A percentile compares a stretch with the other conserved stretches of the same genome.
Evolutionary conservation across 2,113 vertebrate genomes (phyloP).

Genomic region (Willisornis vidua): DNA sequence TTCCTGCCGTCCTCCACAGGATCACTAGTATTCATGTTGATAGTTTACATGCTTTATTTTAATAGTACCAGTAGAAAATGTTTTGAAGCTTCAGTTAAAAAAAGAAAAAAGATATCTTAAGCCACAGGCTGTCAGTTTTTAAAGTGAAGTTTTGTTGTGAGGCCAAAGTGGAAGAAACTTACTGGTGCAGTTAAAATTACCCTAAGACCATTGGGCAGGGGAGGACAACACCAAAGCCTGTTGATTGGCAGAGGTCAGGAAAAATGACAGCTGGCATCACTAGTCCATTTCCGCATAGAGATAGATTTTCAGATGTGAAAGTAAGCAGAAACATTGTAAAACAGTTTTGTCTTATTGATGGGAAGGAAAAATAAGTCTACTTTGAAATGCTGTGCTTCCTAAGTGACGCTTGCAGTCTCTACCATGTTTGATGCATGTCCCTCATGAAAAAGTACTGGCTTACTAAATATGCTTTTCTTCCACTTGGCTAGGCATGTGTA

Average conservation of each 20-base stretch:
- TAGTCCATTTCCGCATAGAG: not conserved
- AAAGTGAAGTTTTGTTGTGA: not conserved
- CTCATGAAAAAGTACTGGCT: not conserved
- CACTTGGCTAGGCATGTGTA: not conserved
- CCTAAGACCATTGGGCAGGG: not conserved
- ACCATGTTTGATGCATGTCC: not conserved
- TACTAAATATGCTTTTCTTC: not conserved
- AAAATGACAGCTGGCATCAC: not conserved
- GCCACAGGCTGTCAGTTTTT: not conserved
- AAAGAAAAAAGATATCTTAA: not conserved
- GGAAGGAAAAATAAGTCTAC: not conserved
- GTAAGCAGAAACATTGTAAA: not conserved
- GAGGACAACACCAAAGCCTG: not conserved
- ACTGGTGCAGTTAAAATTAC: not conserved
- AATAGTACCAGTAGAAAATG: not conserved
- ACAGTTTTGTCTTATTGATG: not conserved
- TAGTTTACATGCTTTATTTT: not conserved
- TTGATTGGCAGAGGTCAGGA: not conserved
- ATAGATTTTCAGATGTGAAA: not conserved
- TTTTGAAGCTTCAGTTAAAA: not conserved
- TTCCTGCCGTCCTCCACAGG: not conserved
- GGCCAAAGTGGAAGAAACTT: not conserved
- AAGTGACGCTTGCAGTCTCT: not conserved
- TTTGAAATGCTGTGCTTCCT: not conserved
- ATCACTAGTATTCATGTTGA: not conserved